phyloP scores from a whole-genome alignment of 2,113 vertebrate genomes.

The Gavia stellata region DNA sequence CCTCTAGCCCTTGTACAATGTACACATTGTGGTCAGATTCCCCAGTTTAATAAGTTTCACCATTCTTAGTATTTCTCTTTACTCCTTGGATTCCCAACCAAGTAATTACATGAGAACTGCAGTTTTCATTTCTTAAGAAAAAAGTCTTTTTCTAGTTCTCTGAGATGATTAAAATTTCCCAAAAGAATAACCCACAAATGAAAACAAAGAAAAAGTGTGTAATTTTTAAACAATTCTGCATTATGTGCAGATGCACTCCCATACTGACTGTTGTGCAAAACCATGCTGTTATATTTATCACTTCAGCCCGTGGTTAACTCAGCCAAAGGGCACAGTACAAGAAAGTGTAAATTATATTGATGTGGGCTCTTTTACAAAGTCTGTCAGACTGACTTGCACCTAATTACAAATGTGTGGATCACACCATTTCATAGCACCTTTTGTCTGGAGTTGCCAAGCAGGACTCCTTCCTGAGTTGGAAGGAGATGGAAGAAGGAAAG shows the following conservation, averaged over 20 bases:
- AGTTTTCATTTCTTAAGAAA: neutral
- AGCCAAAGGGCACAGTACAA: conserved; percentile 1
- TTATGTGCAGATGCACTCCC: neutral
- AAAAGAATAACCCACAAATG: neutral
- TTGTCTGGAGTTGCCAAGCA: neutral
- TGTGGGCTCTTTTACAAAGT: neutral
- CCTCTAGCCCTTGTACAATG: neutral
- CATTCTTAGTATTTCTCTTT: neutral
- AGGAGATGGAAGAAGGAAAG: neutral
- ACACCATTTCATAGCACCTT: neutral
- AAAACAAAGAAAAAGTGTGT: neutral
- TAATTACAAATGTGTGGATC: neutral
- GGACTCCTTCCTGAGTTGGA: neutral
- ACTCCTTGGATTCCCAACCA: neutral
- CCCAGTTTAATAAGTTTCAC: neutral
- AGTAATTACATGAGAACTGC: neutral
- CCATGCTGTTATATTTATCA: neutral
- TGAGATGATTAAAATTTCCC: neutral
- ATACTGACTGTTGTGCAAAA: neutral
- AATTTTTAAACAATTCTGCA: neutral
- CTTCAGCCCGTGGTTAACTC: neutral
- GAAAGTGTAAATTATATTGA: neutral
- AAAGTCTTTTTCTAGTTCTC: neutral
- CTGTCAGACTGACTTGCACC: neutral
- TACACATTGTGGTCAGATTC: neutral